phyloP scores from a whole-genome alignment of 2,888 invertebrate species.

The Sphinx pinastri region DNA sequence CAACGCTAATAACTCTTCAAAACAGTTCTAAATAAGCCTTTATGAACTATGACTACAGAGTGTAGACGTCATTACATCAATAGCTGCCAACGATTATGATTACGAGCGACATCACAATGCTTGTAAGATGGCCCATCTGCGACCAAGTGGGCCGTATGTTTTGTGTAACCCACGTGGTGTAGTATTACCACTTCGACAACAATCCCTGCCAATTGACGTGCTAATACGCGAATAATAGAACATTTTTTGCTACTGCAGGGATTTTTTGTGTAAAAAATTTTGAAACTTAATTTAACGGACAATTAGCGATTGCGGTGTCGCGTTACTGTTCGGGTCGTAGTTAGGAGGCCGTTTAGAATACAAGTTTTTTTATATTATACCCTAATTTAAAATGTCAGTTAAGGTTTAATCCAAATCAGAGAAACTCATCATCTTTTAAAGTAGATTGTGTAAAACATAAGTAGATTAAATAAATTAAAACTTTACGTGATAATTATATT shows the following conservation, averaged over 20 bases:
- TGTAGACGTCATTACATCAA: background rate
- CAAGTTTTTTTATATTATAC: background rate
- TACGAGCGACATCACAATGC: background rate
- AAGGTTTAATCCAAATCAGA: no score
- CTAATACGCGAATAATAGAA: conserved; percentile 51
- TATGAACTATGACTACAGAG: no score
- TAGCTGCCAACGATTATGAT: conserved; percentile 3
- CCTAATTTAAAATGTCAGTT: background rate
- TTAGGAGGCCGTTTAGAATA: background rate
- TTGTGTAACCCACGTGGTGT: conserved; percentile 42
- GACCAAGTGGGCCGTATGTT: conserved; percentile 27
- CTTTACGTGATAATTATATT: no score
- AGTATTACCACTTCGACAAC: conserved; percentile 53
- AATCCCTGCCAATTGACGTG: conserved; percentile 71
- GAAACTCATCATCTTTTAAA: no score
- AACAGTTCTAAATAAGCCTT: no score
- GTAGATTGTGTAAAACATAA: no score
- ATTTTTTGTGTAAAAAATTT: conserved; percentile 16
- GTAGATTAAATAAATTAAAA: no score
- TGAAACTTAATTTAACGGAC: conserved; percentile 28
- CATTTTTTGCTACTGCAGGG: conserved; percentile 19
- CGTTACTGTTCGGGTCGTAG: background rate
- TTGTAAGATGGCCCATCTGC: conserved; percentile 7
- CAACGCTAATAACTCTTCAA: no score
- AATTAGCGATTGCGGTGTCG: conserved; percentile 23